A percentile compares a stretch with the other conserved stretches of the same genome.
Evolutionary conservation across 1,140 invertebrate genomes (phyloP).

Genomic region (Archegozetes longisetosus): DNA sequence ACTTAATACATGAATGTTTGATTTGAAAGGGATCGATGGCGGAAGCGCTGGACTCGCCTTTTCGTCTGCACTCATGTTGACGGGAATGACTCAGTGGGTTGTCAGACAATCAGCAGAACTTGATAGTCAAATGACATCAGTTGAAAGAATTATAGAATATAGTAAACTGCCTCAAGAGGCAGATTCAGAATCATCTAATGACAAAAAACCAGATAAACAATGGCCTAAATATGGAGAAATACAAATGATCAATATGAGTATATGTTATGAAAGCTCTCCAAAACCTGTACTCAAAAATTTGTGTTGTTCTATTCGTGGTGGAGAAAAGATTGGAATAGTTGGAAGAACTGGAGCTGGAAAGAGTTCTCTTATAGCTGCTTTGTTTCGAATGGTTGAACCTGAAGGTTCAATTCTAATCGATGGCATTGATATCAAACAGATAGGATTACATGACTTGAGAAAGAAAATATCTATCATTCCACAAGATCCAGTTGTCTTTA

Average conservation of each 20-base stretch:
- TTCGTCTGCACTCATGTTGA: constrained; percentile 6
- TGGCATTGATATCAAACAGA: constrained; percentile 52
- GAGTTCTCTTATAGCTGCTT: constrained; percentile 19
- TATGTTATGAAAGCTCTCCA: constrained; percentile 42
- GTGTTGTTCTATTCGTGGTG: constrained; percentile 21
- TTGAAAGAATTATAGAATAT: constrained; percentile 65
- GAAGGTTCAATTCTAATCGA: constrained; percentile 62
- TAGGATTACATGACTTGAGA: constrained; percentile 44
- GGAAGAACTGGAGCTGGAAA: constrained; percentile 40
- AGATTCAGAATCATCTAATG: constrained; percentile 25
- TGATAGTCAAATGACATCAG: constrained; percentile 63
- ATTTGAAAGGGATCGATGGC: constrained; percentile 25
- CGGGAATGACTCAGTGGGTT: constrained; percentile 1
- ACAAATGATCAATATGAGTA: constrained; percentile 42
- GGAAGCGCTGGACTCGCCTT: constrained; percentile 51
- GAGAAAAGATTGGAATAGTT: constrained; percentile 55
- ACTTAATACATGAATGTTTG: neutral
- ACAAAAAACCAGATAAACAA: constrained; percentile 39
- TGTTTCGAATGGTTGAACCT: constrained; percentile 33
- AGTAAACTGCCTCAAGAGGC: constrained; percentile 46
- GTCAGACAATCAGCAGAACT: constrained; percentile 59
- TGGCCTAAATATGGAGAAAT: constrained; percentile 53
- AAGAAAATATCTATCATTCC: constrained; percentile 63
- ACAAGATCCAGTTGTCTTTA: constrained; percentile 35
- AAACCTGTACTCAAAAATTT: constrained; percentile 31